Percentiles rank a stretch among this genome's conserved stretches.
phyloP scores from a whole-genome alignment of 2,888 invertebrate genomes.

The Gymnoscelis rufifasciata region DNA sequence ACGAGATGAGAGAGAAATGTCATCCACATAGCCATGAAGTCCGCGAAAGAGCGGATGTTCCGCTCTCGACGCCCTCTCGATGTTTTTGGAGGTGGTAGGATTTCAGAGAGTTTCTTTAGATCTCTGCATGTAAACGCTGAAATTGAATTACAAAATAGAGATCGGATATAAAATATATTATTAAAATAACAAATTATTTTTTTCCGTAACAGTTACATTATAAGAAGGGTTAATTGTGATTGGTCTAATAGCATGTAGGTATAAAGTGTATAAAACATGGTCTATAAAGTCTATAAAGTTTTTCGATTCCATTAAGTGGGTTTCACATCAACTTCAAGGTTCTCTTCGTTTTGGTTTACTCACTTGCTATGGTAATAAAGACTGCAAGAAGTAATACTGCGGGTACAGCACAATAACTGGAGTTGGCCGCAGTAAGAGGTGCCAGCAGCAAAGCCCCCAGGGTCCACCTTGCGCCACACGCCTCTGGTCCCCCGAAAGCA shows the following conservation, averaged over 20 bases:
- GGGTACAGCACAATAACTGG: conserved; percentile 78
- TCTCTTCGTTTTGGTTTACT: conserved; percentile 29
- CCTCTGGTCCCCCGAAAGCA: conserved; percentile 57
- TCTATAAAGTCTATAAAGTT: too few relatives aligned
- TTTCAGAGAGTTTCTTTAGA: conserved; percentile 58
- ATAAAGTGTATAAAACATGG: too few relatives aligned
- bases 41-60: conserved; percentile 71
- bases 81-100: conserved; percentile 61
- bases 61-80: conserved; percentile 62
- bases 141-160: conserved; percentile 22
- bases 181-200: too few relatives aligned
- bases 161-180: too few relatives aligned
- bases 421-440: conserved; percentile 79
- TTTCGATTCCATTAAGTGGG: too few relatives aligned
- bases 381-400: conserved; percentile 75
- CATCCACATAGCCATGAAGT: conserved; percentile 81
- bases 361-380: conserved; percentile 76
- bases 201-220: too few relatives aligned
- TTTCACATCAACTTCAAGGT: too few relatives aligned
- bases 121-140: conserved; percentile 66
- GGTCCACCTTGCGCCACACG: conserved; percentile 76
- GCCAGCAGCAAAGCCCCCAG: conserved; percentile 79
- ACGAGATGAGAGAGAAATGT: conserved; percentile 78
- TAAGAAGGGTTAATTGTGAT: too few relatives aligned
- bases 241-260: too few relatives aligned